A percentile compares a stretch with the other conserved stretches of the same genome.
phyloP scores from a whole-genome alignment of 64 coral and sea anemone genomes.

The Anthopleura sola region DNA sequence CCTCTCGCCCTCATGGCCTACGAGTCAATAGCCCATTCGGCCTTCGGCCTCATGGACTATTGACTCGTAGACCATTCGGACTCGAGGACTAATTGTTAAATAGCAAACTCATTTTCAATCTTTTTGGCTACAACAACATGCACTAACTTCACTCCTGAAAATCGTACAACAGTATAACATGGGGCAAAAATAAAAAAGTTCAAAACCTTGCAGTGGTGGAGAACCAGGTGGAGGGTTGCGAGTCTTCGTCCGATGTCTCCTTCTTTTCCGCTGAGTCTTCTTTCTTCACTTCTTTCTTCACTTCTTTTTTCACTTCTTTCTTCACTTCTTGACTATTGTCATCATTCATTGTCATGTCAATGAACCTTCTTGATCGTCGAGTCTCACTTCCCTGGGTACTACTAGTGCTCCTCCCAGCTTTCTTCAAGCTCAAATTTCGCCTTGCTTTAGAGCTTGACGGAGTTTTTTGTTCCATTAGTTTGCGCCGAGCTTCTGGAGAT shows the following conservation, averaged over 20 bases:
- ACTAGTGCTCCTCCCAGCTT: neutral
- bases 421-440: neutral
- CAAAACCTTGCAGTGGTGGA: neutral
- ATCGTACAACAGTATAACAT: neutral
- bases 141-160: neutral
- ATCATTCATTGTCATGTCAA: neutral
- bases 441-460: neutral
- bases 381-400: neutral
- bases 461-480: neutral
- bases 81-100: too few species aligned
- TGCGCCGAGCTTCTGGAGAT: slow-evolving; percentile 7
- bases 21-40: too few species aligned
- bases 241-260: neutral
- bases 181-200: neutral
- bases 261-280: neutral
- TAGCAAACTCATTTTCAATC: neutral
- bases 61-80: too few species aligned
- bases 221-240: neutral
- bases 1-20: too few species aligned
- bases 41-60: too few species aligned
- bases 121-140: too few species aligned
- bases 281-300: neutral
- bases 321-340: neutral
- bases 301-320: too few species aligned
- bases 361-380: neutral